Base-by-base conservation (phyloP, 2,888 invertebrate genomes). In the Coecobrya sp. region DNA sequence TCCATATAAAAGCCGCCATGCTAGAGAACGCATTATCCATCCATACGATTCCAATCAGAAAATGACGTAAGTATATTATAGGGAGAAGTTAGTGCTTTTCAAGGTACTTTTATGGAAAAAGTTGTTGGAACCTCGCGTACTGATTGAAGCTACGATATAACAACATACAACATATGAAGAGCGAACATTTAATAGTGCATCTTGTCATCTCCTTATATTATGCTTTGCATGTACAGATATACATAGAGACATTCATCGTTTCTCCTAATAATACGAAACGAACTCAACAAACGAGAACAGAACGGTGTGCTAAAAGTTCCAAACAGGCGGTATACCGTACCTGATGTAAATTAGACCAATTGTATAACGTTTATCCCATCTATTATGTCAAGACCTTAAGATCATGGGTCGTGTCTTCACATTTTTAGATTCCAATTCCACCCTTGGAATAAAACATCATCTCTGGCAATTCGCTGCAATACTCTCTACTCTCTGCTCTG, bases 261-360 rank as follows among this genome's bases (percentile, higher is more conserved):
- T 73, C 19, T 73, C 19, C 42, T 42, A 73, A 42, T 73, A n/a
- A 36, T 73, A 36, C 42, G 49, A 13, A 49, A 10, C 10, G 10
- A 7, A 10, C 13, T 3, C 49, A 36, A 7, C 49, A 49, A 49
- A 65, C 36, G 59, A 42, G 70, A 52, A 25, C 8, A 22, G 73
- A 62, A 88, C 16, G 88, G 79, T 88, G 88, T 88, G 88, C 88
- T 88, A 88, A 88, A 88, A 79, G 62, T 79, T 88, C 42, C 62
- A 62, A 19, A 86, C 49, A 70, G 22, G 49, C 36, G 36, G 3
- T 36, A 36, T 36, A 52, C 62, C 25, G 8, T 27, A 27, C 59
- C 81, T 30, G 10, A 62, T 27, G 19, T 22, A 45, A 13, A 82
- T 36, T 59, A 16, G 4, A n/a, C 27, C n/a, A 52, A n/a, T 81